These are phyloP conservation scores for Neolamprologus tretocephalus DNA, from an alignment of 2,113 vertebrate genomes.

Conservation along the genomic window DNA sequence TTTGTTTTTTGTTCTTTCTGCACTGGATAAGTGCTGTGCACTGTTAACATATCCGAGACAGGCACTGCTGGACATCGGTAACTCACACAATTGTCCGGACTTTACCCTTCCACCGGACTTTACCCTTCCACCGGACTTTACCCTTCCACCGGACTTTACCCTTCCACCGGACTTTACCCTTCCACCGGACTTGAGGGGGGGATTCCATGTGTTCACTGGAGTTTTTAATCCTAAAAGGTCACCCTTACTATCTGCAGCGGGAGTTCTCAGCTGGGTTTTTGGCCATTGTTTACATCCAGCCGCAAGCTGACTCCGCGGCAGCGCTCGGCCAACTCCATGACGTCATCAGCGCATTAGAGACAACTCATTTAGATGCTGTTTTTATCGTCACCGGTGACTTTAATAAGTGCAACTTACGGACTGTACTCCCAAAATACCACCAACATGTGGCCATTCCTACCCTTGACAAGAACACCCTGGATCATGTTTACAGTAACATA, in stretches of 20 bases:
- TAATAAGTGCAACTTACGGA: not conserved
- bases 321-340: not conserved
- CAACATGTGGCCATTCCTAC: not conserved
- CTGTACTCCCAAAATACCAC: not conserved
- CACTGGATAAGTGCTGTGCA: not conserved
- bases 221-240: not conserved
- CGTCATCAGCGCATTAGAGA: not conserved
- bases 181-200: not conserved
- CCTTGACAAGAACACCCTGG: not conserved
- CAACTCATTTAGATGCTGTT: not conserved
- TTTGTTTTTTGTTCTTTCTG: not conserved
- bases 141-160: not conserved
- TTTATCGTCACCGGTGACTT: not conserved
- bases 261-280: not conserved
- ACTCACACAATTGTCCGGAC: not conserved
- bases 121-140: not conserved
- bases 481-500: not conserved
- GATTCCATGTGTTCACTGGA: not conserved
- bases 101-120: not conserved
- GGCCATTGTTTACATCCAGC: not conserved
- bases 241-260: not conserved
- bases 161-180: not conserved
- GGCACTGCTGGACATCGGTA: not conserved
- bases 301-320: accelerated
- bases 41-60: not conserved